phyloP scores from a whole-genome alignment of 1,140 invertebrate genomes.

The Drosophila pachea region DNA sequence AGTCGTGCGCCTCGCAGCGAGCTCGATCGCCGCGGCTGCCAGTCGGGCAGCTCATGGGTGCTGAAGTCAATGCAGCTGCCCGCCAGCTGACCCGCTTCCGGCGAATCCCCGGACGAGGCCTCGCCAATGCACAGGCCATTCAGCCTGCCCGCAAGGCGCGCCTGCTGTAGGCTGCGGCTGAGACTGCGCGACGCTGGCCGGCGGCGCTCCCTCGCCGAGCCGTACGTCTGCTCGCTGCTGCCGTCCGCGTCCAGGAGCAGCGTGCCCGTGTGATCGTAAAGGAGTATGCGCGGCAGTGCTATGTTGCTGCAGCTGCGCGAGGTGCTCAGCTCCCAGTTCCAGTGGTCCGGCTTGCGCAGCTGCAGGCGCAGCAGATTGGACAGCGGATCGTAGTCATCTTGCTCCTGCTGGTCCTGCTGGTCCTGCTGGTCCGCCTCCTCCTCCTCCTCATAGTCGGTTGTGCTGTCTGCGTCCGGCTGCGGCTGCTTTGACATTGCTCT shows the following conservation, averaged over 20 bases:
- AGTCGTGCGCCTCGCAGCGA: conserved; percentile 69
- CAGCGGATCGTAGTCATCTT: conserved; percentile 45
- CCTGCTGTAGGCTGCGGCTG: conserved; percentile 38
- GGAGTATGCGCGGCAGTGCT: conserved; percentile 79
- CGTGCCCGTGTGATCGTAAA: conserved; percentile 79
- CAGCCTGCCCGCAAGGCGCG: conserved; percentile 53
- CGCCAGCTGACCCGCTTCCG: conserved; percentile 3
- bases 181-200: conserved; percentile 57
- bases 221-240: conserved; percentile 46
- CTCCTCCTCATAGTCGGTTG: conserved; percentile 1
- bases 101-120: conserved; percentile 45
- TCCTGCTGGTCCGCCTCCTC: background rate
- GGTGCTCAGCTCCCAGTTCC: conserved; percentile 81
- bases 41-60: conserved; percentile 69
- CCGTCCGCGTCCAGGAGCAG: conserved; percentile 78
- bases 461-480: background rate
- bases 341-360: conserved; percentile 79
- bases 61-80: conserved; percentile 70
- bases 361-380: conserved; percentile 78
- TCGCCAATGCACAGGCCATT: conserved; percentile 65
- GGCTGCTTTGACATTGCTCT: conserved; percentile 54
- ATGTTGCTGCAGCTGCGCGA: conserved; percentile 80
- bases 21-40: conserved; percentile 58
- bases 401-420: conserved; percentile 4
- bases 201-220: conserved; percentile 21